These are phyloP conservation scores for Urosaurus nigricauda DNA, from an alignment of 2,797 vertebrate species.

Conservation along the genomic window DNA sequence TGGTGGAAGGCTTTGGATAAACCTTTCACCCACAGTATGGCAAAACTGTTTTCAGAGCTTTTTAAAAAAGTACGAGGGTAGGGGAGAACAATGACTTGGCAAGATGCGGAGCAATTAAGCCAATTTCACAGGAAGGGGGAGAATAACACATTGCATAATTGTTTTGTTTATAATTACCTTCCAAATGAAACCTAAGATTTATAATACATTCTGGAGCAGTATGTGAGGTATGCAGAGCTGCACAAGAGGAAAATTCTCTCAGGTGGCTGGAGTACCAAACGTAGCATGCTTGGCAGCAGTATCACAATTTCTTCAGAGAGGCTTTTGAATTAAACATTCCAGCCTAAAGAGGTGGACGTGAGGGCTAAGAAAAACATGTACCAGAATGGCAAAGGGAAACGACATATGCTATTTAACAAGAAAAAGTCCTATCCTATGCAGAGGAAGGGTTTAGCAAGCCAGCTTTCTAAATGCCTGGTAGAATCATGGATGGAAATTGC, in stretches of 20 bases:
- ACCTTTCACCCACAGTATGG: background rate
- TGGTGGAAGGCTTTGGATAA: background rate
- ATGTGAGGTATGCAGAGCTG: conserved; percentile 10
- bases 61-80: too few relatives aligned
- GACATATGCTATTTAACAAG: conserved; percentile 63
- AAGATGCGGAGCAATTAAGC: conserved; percentile 5
- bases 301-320: conserved; percentile 43
- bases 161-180: conserved; percentile 4
- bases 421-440: conserved; percentile 56
- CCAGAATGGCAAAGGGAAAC: conserved; percentile 59
- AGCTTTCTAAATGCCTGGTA: conserved; percentile 54
- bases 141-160: background rate
- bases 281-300: conserved; percentile 40
- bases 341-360: conserved; percentile 59
- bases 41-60: background rate
- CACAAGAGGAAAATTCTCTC: conserved; percentile 39
- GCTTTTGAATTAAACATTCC: conserved; percentile 63
- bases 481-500: conserved; percentile 66
- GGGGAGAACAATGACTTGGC: background rate
- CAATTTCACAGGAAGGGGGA: background rate
- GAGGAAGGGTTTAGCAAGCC: conserved; percentile 53
- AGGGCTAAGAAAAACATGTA: conserved; percentile 59
- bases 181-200: conserved; percentile 40
- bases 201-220: background rate
- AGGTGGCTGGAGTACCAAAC: background rate